These are phyloP conservation scores for Aurelia aurita DNA, from an alignment of 30 jellyfish, hydroid and myxozoan genomes.

Conservation along the genomic window DNA sequence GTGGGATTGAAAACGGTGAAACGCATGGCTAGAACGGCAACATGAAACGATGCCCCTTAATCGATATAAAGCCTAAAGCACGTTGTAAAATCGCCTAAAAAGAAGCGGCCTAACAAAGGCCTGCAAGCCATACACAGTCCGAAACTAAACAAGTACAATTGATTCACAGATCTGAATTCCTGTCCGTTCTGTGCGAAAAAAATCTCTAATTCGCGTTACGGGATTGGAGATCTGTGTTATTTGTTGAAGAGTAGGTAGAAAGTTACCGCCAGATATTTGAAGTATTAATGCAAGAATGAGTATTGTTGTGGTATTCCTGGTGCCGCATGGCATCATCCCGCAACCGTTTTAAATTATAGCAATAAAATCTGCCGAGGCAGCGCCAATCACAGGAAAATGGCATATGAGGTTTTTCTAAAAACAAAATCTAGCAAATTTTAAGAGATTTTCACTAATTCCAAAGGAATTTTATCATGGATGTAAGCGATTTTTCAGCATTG, in stretches of 20 bases:
- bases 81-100: slow-evolving; percentile 61
- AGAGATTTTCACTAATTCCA: no score
- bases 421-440: no score
- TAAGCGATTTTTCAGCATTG: no score
- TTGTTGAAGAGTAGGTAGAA: slow-evolving; percentile 44
- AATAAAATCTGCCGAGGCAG: no score
- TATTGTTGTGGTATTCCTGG: slow-evolving; percentile 3
- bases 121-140: slow-evolving; percentile 69
- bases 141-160: slow-evolving; percentile 66
- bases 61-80: slow-evolving; percentile 68
- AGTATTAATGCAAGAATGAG: slow-evolving; percentile 24
- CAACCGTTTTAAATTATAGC: neutral
- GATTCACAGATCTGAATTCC: slow-evolving; percentile 69
- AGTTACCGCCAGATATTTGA: slow-evolving; percentile 64
- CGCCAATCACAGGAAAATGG: no score
- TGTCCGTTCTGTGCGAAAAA: slow-evolving; percentile 66
- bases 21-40: slow-evolving; percentile 75
- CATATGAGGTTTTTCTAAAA: no score
- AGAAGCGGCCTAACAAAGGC: slow-evolving; percentile 75
- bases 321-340: slow-evolving; percentile 36
- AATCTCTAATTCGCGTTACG: slow-evolving; percentile 63
- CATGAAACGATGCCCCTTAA: slow-evolving; percentile 52
- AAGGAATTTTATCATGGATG: no score
- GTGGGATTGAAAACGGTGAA: slow-evolving; percentile 50
- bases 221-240: slow-evolving; percentile 64